Percentiles rank a stretch among this genome's conserved stretches.
Evolutionary conservation across 2,113 vertebrate genomes (phyloP).

Genomic region (Gallinago jamesoni): DNA sequence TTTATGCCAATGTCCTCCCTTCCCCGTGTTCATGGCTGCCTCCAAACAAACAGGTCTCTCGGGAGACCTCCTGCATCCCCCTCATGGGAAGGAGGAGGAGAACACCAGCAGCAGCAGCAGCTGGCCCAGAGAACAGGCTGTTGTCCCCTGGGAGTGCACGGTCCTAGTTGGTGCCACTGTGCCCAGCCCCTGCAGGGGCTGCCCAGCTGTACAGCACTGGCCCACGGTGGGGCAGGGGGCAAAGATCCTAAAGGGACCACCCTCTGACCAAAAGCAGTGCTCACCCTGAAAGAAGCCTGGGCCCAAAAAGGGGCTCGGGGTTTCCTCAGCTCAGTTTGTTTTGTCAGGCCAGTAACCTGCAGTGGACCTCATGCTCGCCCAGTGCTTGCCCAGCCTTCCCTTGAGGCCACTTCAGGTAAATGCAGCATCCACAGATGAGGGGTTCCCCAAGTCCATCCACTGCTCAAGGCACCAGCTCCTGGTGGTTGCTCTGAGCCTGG

Average conservation of each 20-base stretch:
- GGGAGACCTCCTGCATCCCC: background rate
- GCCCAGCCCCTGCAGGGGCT: background rate
- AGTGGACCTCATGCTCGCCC: background rate
- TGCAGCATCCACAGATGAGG: accelerated
- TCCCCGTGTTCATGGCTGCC: background rate
- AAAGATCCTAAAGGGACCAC: background rate
- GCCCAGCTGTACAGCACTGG: background rate
- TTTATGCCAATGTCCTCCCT: background rate
- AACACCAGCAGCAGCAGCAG: background rate
- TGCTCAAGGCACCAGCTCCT: background rate
- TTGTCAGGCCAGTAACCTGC: background rate
- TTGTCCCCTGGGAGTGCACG: accelerated
- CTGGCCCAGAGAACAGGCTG: background rate
- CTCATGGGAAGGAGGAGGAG: background rate
- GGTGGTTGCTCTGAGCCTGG: background rate
- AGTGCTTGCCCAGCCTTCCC: background rate
- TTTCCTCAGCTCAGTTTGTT: background rate
- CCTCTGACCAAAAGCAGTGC: background rate
- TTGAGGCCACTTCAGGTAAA: background rate
- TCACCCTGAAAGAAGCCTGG: background rate
- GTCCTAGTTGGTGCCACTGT: background rate
- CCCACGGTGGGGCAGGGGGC: background rate
- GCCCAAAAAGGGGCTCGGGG: background rate
- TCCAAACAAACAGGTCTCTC: background rate
- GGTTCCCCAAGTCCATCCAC: background rate